These are phyloP conservation scores for Adoxophyes honmai DNA, from an alignment of 1,140 invertebrate genomes.

Conservation along the genomic window DNA sequence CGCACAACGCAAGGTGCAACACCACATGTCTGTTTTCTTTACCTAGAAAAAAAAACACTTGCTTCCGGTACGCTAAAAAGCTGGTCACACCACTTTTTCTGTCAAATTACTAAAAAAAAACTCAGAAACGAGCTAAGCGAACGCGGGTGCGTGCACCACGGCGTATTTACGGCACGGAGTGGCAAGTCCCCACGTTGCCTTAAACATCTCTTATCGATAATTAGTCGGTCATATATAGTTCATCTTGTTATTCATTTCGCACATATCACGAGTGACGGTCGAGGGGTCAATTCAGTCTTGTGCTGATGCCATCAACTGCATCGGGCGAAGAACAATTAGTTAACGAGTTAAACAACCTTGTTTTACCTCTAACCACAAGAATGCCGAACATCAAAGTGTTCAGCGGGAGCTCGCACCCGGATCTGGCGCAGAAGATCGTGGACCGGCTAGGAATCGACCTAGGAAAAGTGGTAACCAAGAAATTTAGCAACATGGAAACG, in stretches of 20 bases:
- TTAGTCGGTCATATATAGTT: conserved; percentile 51
- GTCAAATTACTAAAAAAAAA: conserved; percentile 54
- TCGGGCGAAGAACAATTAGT: conserved; percentile 60
- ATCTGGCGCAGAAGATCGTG: conserved; percentile 96
- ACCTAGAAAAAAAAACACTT: background rate
- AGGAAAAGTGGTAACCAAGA: conserved; percentile 98
- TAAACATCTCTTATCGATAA: conserved; percentile 50
- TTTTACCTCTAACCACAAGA: conserved; percentile 62
- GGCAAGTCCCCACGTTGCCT: conserved; percentile 53
- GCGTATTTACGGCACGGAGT: conserved; percentile 47
- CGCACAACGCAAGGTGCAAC: no score
- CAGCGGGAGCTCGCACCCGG: conserved; percentile 97
- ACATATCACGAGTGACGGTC: conserved; percentile 41
- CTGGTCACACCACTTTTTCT: conserved; percentile 23
- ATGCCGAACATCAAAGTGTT: conserved; percentile 99
- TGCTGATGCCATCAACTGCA: conserved; percentile 71
- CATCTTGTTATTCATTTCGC: conserved; percentile 40
- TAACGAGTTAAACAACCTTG: conserved; percentile 62
- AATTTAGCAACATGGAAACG: conserved; percentile 99
- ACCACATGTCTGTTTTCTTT: no score
- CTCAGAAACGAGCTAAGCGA: conserved; percentile 32
- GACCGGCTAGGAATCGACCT: conserved; percentile 97
- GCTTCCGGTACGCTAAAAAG: background rate
- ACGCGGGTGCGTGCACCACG: conserved; percentile 42
- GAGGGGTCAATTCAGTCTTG: conserved; percentile 42